Base-by-base conservation (phyloP, 2,797 vertebrate species). In the Acanthopagrus latus region DNA sequence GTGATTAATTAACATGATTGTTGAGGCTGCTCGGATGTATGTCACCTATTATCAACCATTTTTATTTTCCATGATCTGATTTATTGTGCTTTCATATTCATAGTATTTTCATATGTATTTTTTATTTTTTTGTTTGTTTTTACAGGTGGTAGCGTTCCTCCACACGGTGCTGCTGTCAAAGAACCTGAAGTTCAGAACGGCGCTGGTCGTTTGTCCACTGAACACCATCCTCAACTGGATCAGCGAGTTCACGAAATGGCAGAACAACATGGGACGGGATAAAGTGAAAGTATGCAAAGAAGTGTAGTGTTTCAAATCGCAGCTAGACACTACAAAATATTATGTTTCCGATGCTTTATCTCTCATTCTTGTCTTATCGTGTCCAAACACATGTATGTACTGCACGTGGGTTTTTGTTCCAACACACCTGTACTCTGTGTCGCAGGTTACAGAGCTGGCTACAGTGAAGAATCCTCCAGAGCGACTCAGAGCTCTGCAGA, bases 141-240 rank as follows among this genome's bases (percentile, higher is more conserved):
- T 91, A n/a, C 81, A 99, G 98, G 96, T 99, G 80, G 97, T 99
- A 6, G 94, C 97, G 20, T 98, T 99, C 89, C 96, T 99, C 66
- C 97, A 99, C 91, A 97, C 98, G 0, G 95, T 98, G 87, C 91
- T 99, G 87, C 91, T 96, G 6, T 95, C 95, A 81, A 91, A 95
- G 69, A 95, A 93, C 76, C 78, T 99, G 89, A 95, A 96, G 50
- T 97, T 99, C 89, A 95, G 88, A 71, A 97, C 96, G 0, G 97
- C 96, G 43, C 94, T 99, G 85, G 97, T 99, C 0, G 97, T 99
- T 56, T 99, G 97, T 93, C 98, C 98, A 0, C 95, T 99, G 50
- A 99, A 99, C 86, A 99, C 98, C 0, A 96, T 97, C 88, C 96
- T 99, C 89, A 99, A 99, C 95, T 99, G 98, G 98, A 81, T 95